Evolutionary conservation across 2,113 vertebrate species (phyloP).

Genomic region (Campylomormyrus numenius): DNA sequence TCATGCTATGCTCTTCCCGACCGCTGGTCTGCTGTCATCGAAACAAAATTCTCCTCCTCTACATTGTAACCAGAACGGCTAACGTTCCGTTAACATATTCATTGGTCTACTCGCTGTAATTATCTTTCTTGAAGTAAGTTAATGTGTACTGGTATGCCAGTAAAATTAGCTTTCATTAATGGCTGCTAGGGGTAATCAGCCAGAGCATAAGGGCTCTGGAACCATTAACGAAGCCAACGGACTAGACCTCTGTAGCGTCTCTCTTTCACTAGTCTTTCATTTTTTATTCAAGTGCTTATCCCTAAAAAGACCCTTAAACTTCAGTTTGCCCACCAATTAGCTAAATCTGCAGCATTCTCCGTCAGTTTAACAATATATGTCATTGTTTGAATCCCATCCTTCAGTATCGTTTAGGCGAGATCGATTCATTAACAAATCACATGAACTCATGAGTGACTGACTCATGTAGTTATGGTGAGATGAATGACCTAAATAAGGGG

Average conservation of each 20-base stretch:
- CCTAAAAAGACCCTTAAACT: neutral
- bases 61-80: neutral
- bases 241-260: neutral
- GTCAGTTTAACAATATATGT: neutral
- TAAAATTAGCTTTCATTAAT: constrained; percentile 29
- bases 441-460: constrained; percentile 19
- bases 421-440: neutral
- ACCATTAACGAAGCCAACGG: constrained; percentile 5
- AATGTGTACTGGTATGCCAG: constrained; percentile 11
- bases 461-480: constrained; percentile 9
- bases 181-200: constrained; percentile 7
- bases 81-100: constrained; percentile 9
- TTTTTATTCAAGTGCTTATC: neutral
- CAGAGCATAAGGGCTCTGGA: neutral
- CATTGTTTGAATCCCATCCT: neutral
- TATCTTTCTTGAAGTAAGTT: constrained; percentile 8
- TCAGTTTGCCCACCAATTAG: neutral
- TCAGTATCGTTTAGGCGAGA: neutral
- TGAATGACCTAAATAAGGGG: constrained; percentile 15
- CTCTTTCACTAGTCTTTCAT: neutral
- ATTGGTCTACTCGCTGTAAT: neutral
- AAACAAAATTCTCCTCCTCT: neutral
- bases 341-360: neutral
- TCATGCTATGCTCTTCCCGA: neutral
- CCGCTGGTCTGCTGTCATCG: neutral